phyloP scores from a whole-genome alignment of 2,797 vertebrate species.

The Rhinophrynus dorsalis region DNA sequence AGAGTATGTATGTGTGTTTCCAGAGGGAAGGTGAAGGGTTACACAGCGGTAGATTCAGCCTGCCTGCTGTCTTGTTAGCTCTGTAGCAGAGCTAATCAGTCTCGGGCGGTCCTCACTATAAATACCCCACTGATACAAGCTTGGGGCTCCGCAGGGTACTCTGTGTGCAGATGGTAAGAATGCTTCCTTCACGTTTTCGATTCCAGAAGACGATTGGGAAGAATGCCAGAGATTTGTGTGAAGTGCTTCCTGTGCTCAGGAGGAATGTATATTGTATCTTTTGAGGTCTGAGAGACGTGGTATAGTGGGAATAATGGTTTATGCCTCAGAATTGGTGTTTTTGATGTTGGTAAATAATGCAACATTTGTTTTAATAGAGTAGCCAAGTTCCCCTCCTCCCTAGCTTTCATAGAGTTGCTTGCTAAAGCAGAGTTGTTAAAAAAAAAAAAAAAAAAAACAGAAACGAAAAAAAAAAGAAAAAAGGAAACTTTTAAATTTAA shows the following conservation, averaged over 20 bases:
- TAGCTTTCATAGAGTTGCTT: too few relatives aligned
- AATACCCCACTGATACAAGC: constrained; percentile 18
- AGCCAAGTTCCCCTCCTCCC: constrained; percentile 12
- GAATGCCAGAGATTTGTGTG: constrained; percentile 24
- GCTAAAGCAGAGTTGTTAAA: too few relatives aligned
- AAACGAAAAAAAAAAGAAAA: too few relatives aligned
- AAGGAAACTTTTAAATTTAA: too few relatives aligned
- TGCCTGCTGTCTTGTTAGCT: constrained; percentile 12
- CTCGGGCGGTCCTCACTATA: neutral
- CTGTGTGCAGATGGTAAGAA: constrained; percentile 21
- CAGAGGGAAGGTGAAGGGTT: neutral
- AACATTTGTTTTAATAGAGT: neutral
- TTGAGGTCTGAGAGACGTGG: constrained; percentile 12
- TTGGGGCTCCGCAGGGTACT: constrained; percentile 8
- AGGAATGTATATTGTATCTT: constrained; percentile 17
- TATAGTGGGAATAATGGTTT: constrained; percentile 20
- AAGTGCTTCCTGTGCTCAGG: constrained; percentile 16
- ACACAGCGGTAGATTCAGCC: neutral
- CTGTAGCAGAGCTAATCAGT: constrained; percentile 10
- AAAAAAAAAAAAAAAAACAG: too few relatives aligned
- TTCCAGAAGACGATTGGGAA: constrained; percentile 25
- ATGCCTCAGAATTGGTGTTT: constrained; percentile 15
- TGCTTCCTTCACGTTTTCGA: neutral
- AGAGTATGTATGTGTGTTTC: neutral
- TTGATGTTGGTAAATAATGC: constrained; percentile 30